A percentile compares a stretch with the other conserved stretches of the same genome.
These are phyloP conservation scores for Nanorana parkeri DNA, from an alignment of 2,113 vertebrate species.

Conservation along the genomic window DNA sequence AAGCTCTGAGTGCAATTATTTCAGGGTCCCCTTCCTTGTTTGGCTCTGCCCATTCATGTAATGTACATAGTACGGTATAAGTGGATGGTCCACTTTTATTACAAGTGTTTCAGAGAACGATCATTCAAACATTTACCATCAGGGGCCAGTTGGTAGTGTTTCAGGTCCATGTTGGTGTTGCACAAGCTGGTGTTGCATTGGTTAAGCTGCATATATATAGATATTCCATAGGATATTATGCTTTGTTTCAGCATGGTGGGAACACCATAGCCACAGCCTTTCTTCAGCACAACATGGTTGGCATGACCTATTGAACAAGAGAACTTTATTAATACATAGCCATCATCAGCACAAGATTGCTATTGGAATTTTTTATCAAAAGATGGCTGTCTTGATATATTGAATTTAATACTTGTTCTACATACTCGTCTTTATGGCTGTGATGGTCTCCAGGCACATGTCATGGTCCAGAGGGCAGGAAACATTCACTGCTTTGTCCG, in stretches of 20 bases:
- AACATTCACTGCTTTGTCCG: neutral
- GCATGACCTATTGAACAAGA: constrained; percentile 24
- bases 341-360: too few relatives aligned
- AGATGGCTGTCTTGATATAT: too few relatives aligned
- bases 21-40: too few relatives aligned
- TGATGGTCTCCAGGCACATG: neutral
- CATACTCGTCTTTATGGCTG: neutral
- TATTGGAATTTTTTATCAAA: too few relatives aligned
- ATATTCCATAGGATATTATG: constrained; percentile 19
- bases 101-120: too few relatives aligned
- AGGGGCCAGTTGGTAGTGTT: neutral
- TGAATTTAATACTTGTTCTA: neutral
- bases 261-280: constrained; percentile 4
- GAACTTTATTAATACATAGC: neutral
- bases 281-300: neutral
- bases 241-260: neutral
- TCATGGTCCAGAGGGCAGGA: neutral
- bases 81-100: too few relatives aligned
- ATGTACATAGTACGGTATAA: too few relatives aligned
- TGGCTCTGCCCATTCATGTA: too few relatives aligned
- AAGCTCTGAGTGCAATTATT: too few relatives aligned
- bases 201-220: neutral
- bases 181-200: constrained; percentile 44
- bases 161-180: constrained; percentile 14
- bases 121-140: neutral